Base-by-base conservation (phyloP, 2,888 invertebrate species). In the Punctoribates punctum region DNA sequence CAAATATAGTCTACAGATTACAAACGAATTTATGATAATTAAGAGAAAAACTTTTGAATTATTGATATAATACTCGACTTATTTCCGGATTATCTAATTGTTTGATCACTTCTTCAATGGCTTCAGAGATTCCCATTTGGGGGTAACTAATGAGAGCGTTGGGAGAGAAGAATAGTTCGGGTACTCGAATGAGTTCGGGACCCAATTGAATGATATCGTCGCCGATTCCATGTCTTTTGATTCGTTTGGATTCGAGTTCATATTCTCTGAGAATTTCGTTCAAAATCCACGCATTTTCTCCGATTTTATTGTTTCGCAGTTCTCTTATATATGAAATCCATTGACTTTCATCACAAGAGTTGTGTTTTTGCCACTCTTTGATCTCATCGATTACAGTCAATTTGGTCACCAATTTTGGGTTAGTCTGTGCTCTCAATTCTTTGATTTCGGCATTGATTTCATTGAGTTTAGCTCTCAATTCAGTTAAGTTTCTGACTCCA, bases 261-360 rank as follows among this genome's bases (percentile, higher is more conserved):
- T 65, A 65, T 65, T 65, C 65, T 65, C 65, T 23, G 13, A 65
- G n/a, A 13, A 65, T 4, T 65, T 65, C 65, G 20, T 65, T 65
- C 38, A 65, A 27, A 65, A 65, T 29, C 38, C 34, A 65, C 4
- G 65, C 65, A 13, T 65, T 65, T 65, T 65, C 65, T n/a, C 65
- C 65, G n/a, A 65, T 34, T 65, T n/a, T 65, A 34, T 65, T 65
- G 65, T 17, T 15, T 65, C 65, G 5, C 65, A 65, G 17, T 34
- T 65, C 9, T 34, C 65, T 65, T 34, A 65, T 34, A 34, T 34
- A 13, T 65, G 65, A 65, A 65, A 29, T 34, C 65, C 65, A 65
- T 65, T 65, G 15, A 15, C 1, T 15, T 17, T 65, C 34, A 38
- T 65, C 65, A 8, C 17, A 17, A 17, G 29, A 11, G 17, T 9